Conservation (phyloP, 2,797 vertebrate genomes). For the Craterocephalus amniculus region DNA sequence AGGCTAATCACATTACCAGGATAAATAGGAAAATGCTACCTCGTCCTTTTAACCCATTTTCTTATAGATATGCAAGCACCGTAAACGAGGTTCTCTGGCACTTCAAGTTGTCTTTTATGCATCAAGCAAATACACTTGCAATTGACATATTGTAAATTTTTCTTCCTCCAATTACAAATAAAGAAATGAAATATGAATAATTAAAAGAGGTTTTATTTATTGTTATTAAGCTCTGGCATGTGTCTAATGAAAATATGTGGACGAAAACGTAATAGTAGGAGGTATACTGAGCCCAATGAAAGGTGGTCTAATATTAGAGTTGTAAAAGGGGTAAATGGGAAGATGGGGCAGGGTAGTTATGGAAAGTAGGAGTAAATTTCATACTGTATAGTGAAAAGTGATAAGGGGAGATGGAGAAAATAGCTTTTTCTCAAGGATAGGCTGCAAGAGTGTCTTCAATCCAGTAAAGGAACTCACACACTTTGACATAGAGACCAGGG, state of each 20-base stretch:
- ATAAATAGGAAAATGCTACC: conserved; percentile 24
- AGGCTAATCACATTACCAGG: background rate
- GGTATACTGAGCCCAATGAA: background rate
- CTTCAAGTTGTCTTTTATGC: conserved; percentile 1
- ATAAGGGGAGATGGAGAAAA: background rate
- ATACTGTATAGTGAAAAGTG: background rate
- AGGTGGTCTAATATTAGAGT: background rate
- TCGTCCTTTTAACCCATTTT: conserved; percentile 24
- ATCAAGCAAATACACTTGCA: conserved; percentile 31
- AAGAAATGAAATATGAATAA: conserved; percentile 19
- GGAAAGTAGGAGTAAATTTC: background rate
- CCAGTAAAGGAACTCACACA: conserved; percentile 86
- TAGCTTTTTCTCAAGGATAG: conserved; percentile 61
- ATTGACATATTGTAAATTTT: conserved; percentile 15
- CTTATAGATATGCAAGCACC: background rate
- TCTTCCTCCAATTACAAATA: conserved; percentile 3
- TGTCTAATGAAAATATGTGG: conserved; percentile 6
- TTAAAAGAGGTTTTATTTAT: conserved; percentile 52
- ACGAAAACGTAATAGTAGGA: background rate
- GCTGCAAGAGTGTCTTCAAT: conserved; percentile 72
- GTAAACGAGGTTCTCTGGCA: background rate
- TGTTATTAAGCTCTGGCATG: conserved; percentile 7
- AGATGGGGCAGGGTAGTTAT: background rate
- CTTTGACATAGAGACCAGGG: conserved; percentile 86
- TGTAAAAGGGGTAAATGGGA: background rate